Percentiles rank a stretch among this genome's conserved stretches.
phyloP scores from a whole-genome alignment of 2,888 invertebrate species.

The Plagodis pulveraria region DNA sequence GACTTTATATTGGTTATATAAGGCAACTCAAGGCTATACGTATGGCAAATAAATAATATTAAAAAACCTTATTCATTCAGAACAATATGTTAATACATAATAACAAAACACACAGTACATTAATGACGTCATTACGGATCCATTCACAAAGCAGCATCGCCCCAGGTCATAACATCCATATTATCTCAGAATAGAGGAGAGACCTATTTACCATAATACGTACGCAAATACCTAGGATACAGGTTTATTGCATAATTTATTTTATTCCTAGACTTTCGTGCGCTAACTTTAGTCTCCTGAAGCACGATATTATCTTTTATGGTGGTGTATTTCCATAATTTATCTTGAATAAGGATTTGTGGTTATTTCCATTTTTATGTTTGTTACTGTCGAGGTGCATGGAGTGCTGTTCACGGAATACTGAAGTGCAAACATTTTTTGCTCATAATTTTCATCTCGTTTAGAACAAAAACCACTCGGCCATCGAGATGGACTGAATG shows the following conservation, averaged over 20 bases:
- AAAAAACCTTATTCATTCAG: too few species aligned
- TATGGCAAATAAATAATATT: too few species aligned
- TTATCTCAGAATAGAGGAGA: constrained; percentile 36
- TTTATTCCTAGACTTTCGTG: constrained; percentile 40
- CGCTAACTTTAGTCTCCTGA: constrained; percentile 39
- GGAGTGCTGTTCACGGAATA: constrained; percentile 13
- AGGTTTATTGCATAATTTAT: constrained; percentile 42
- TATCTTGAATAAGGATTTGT: constrained; percentile 40
- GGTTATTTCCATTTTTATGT: constrained; percentile 42
- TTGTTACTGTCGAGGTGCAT: constrained; percentile 30
- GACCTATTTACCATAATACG: constrained; percentile 36
- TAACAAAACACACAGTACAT: too few species aligned
- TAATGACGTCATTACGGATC: too few species aligned
- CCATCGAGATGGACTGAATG: too few species aligned
- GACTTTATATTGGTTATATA: too few species aligned
- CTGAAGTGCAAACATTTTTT: constrained; percentile 2
- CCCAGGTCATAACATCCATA: constrained; percentile 22
- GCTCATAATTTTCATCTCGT: too few species aligned
- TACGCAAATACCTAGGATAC: constrained; percentile 34
- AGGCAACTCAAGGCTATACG: too few species aligned
- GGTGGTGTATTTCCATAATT: constrained; percentile 41
- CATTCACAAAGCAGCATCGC: too few species aligned
- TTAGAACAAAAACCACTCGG: too few species aligned
- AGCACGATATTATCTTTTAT: constrained; percentile 43
- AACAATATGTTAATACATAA: too few species aligned